Evolutionary conservation across 1,140 invertebrate genomes (phyloP).

Genomic region (Drosophila malerkotliana): DNA sequence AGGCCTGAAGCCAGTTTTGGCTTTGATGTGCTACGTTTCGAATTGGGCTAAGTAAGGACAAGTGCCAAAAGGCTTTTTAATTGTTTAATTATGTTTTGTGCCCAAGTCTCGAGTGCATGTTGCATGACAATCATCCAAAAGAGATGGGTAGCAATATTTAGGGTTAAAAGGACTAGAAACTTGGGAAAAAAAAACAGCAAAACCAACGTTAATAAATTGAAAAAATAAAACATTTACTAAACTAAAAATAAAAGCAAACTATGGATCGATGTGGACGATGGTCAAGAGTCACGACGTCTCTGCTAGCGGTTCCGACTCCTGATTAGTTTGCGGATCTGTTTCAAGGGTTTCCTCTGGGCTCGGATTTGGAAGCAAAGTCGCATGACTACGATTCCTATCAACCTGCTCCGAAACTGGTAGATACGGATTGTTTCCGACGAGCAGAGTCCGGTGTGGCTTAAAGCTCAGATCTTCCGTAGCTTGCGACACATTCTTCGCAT

Average conservation of each 20-base stretch:
- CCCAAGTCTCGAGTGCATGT: conserved; percentile 17
- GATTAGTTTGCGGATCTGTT: neutral
- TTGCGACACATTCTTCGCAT: conserved; percentile 1
- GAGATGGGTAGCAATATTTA: no score
- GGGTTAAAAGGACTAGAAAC: no score
- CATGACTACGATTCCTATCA: neutral
- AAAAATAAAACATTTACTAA: neutral
- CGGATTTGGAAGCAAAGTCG: neutral
- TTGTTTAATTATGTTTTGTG: conserved; percentile 56
- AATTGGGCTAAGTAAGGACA: conserved; percentile 47
- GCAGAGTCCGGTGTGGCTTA: conserved; percentile 18
- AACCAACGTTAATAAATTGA: neutral
- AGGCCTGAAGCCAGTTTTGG: conserved; percentile 25
- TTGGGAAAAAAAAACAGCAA: neutral
- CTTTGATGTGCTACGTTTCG: conserved; percentile 46
- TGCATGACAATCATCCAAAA: no score
- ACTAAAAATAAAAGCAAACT: neutral
- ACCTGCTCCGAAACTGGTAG: neutral
- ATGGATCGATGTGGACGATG: neutral
- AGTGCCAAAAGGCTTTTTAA: conserved; percentile 44
- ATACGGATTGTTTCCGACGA: neutral
- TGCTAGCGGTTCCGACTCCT: neutral
- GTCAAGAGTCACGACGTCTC: neutral
- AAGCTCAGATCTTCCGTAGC: conserved; percentile 20
- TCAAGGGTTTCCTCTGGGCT: neutral